phyloP scores from a whole-genome alignment of 2,113 vertebrate genomes.

The Vireo altiloquus region DNA sequence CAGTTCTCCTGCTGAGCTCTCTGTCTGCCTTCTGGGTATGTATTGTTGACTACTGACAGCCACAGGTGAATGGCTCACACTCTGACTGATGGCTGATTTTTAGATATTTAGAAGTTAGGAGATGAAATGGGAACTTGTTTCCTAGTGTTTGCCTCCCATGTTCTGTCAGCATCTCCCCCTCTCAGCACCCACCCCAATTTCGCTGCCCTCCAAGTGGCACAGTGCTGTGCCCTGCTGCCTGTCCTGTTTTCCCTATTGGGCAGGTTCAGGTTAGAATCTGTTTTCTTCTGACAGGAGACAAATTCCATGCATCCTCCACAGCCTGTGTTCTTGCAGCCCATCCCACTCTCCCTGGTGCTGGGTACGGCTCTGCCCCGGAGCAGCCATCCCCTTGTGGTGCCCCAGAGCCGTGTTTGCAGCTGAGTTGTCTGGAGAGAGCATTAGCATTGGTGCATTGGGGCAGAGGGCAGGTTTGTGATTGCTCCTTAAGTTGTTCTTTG shows the following conservation, averaged over 20 bases:
- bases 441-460: background rate
- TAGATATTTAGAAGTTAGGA: background rate
- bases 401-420: background rate
- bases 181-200: background rate
- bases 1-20: background rate
- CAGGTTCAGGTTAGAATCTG: background rate
- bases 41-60: background rate
- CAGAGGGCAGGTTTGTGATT: background rate
- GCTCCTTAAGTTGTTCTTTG: background rate
- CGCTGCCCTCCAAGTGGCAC: background rate
- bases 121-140: background rate
- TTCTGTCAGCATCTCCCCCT: background rate
- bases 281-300: background rate
- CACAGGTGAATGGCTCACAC: background rate
- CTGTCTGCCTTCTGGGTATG: background rate
- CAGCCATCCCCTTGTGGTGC: accelerated
- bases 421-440: background rate
- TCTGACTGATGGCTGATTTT: background rate
- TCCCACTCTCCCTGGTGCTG: accelerated
- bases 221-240: background rate
- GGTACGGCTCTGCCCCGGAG: background rate
- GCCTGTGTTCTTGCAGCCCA: background rate
- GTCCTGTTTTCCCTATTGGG: background rate
- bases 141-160: background rate
- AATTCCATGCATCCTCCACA: background rate